Evolutionary conservation across 2,113 vertebrate genomes (phyloP).

Genomic region (Saccopteryx bilineata): DNA sequence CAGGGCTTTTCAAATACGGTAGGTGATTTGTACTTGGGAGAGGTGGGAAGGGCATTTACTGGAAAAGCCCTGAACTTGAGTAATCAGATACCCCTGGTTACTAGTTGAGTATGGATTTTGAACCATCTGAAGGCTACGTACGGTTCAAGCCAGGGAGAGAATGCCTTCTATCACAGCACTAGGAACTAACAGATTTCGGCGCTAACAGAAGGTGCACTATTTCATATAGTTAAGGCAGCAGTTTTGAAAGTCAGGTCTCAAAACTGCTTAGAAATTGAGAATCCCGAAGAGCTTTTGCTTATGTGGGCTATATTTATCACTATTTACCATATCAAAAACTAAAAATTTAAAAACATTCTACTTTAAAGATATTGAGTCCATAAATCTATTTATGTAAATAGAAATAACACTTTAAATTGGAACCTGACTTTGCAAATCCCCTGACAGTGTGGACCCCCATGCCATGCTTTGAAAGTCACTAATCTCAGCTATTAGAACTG

Average conservation of each 20-base stretch:
- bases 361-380: not conserved
- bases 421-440: not conserved
- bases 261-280: not conserved
- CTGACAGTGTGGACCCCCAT: not conserved
- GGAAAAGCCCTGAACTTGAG: not conserved
- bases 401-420: not conserved
- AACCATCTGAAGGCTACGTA: not conserved
- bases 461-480: not conserved
- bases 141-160: not conserved
- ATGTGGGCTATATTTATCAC: not conserved
- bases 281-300: not conserved
- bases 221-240: not conserved
- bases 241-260: not conserved
- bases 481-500: not conserved
- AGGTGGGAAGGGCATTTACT: not conserved
- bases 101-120: not conserved
- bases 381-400: not conserved
- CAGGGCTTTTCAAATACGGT: not conserved
- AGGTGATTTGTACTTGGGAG: not conserved
- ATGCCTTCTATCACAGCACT: not conserved
- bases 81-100: not conserved
- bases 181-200: not conserved
- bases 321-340: conserved; percentile 8
- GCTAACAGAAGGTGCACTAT: not conserved
- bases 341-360: not conserved